Percentiles rank a stretch among this genome's conserved stretches.
Evolutionary conservation across 2,888 invertebrate genomes (phyloP).

Genomic region (Tipula unca): DNA sequence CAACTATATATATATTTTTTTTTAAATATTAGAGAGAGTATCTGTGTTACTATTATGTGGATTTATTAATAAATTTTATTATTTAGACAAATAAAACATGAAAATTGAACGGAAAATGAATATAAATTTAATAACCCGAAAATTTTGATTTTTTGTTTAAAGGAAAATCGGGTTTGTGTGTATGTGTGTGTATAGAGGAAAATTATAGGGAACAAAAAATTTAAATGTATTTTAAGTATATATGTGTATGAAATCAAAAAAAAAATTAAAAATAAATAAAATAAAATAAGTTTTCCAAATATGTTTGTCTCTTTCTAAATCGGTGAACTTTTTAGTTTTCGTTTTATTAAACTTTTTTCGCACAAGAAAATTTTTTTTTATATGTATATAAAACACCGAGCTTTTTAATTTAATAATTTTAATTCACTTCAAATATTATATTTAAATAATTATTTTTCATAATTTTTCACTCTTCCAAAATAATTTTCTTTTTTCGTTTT

Average conservation of each 20-base stretch:
- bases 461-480: neutral
- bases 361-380: conserved; percentile 14
- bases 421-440: conserved; percentile 17
- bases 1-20: neutral
- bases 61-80: too few species aligned
- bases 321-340: neutral
- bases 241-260: neutral
- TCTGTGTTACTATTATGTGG: neutral
- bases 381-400: neutral
- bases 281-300: neutral
- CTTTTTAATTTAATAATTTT: neutral
- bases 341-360: neutral
- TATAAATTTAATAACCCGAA: conserved; percentile 18
- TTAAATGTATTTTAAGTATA: neutral
- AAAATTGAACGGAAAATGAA: neutral
- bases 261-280: neutral
- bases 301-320: conserved; percentile 1
- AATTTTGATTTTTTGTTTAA: conserved; percentile 18
- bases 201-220: conserved; percentile 3
- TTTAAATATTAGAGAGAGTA: neutral
- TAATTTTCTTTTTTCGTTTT: neutral
- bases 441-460: neutral
- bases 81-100: conserved; percentile 8
- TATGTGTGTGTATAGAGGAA: neutral
- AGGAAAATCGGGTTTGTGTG: neutral